phyloP scores from a whole-genome alignment of 2,888 invertebrate species.

The Pyrgus malvae region DNA sequence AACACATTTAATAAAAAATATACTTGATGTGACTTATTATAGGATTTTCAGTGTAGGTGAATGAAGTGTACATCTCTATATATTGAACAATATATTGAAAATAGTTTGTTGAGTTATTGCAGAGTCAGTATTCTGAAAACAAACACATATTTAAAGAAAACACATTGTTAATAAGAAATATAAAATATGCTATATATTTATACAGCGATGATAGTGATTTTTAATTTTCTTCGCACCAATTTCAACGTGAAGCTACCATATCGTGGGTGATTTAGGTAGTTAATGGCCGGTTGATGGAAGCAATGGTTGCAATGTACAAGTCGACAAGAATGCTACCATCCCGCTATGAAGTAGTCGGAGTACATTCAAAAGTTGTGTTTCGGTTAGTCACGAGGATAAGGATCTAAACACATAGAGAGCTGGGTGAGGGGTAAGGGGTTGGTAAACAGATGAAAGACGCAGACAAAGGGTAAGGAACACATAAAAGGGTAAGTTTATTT shows the following conservation, averaged over 20 bases:
- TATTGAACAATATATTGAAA: too few species aligned
- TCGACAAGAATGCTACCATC: constrained; percentile 64
- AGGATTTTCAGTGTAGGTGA: too few species aligned
- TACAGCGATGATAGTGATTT: neutral
- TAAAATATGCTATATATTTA: too few species aligned
- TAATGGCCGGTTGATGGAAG: constrained; percentile 70
- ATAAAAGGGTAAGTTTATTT: constrained; percentile 82
- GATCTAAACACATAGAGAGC: constrained; percentile 82
- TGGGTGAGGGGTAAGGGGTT: constrained; percentile 79
- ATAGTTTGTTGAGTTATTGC: too few species aligned
- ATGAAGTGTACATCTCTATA: too few species aligned
- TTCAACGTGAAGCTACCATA: constrained; percentile 52
- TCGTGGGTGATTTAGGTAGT: constrained; percentile 30
- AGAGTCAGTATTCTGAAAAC: too few species aligned
- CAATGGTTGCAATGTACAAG: constrained; percentile 78
- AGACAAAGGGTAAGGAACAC: constrained; percentile 88
- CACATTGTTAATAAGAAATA: too few species aligned
- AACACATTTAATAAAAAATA: too few species aligned
- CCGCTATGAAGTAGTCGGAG: constrained; percentile 69
- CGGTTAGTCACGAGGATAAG: constrained; percentile 78
- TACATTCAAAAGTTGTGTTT: constrained; percentile 77
- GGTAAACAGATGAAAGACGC: constrained; percentile 90
- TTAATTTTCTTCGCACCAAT: constrained; percentile 68
- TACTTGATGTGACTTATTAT: too few species aligned
- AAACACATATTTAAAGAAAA: too few species aligned